Evolutionary conservation across 2,797 vertebrate species (phyloP).

Genomic region (Tolypeutes matacus): DNA sequence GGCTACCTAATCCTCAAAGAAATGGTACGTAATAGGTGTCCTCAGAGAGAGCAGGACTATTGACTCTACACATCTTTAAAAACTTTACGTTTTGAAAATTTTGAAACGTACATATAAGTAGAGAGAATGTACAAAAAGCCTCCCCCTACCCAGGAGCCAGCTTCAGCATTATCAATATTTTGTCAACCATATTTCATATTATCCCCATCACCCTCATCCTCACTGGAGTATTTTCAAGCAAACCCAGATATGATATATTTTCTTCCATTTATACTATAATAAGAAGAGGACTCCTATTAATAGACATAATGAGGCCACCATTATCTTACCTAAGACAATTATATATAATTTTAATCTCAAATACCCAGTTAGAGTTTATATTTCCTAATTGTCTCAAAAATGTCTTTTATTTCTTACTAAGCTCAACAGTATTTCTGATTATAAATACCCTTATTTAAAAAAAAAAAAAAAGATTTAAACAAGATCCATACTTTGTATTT

Average conservation of each 20-base stretch:
- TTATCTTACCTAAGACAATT: conserved; percentile 48
- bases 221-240: conserved; percentile 54
- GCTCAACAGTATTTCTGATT: neutral
- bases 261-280: neutral
- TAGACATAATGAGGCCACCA: neutral
- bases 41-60: neutral
- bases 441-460: neutral
- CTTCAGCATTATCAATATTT: conserved; percentile 35
- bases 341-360: conserved; percentile 28
- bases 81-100: conserved; percentile 14
- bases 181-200: conserved; percentile 11
- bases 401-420: conserved; percentile 37
- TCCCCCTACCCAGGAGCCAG: conserved; percentile 21
- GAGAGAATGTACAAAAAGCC: neutral
- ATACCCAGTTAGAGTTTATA: neutral
- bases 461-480: neutral
- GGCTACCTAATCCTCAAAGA: conserved; percentile 26
- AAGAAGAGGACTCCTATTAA: conserved; percentile 27
- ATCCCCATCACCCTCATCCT: conserved; percentile 3
- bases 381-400: conserved; percentile 41
- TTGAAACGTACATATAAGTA: neutral
- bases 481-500: neutral
- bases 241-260: conserved; percentile 2
- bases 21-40: conserved; percentile 12
- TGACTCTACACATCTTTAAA: conserved; percentile 51